Evolutionary conservation across 2,797 vertebrate genomes (phyloP), one percentile per base, ranked within the genome.

Genomic region (Diglossa cyanea): DNA sequence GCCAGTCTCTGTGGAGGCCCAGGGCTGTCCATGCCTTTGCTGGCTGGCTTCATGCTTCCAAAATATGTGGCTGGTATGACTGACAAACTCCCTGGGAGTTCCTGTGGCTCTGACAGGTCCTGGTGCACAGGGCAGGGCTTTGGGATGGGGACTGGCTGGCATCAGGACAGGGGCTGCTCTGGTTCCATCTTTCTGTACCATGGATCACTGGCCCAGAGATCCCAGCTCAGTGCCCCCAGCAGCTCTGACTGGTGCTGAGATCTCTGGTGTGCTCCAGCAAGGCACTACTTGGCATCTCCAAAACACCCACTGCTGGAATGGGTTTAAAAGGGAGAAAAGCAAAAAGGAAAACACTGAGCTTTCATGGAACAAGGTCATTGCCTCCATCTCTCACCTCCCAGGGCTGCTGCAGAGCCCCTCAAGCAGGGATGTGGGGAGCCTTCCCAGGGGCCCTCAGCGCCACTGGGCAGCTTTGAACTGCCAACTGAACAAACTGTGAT

Each of bases 401-500:
- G 85, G 67, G 45, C 44, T 83, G 72, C 57, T 7, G 53, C 74
- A 39, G 26, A 88, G 31, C 74, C 45, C 30, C 30, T 7, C 4
- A 0, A 37, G 50, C 0, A 0, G 40, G 86, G 7, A 35, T 26
- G 45, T 7, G 1, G 33, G 57, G 65, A 92, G 17, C 63, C 72
- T 18, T 74, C 84, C 81, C 8, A 0, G 70, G 80, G 89, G 17
- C 26, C 28, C 47, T 16, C 33, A 2, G 39, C 62, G 54, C 82
- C 1, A 3, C 62, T 55, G 77, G 80, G 88, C 85, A 76, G 17
- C 60, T 40, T 70, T 1, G 25, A 54, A 60, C 78, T 86, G 80
- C 55, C 18, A 1, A 33, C 97, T 98, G 97, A 95, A 31, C 91
- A 98, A 97, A 98, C 92, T 73, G 83, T 18, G 97, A 98, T 97